phyloP scores from a whole-genome alignment of 2,888 invertebrate genomes.

The Meloe dianella region DNA sequence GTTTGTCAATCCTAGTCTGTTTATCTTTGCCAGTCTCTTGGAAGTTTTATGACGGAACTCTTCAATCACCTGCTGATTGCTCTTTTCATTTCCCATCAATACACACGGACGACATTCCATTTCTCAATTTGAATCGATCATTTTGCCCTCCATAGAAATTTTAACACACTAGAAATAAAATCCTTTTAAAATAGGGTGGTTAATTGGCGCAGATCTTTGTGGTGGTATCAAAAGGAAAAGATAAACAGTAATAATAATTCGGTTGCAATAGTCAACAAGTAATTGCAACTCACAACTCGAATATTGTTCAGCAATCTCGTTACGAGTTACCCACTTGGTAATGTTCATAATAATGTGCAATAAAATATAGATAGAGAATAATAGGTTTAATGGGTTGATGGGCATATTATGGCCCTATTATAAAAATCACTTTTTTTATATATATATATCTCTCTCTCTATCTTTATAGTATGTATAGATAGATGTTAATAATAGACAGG shows the following conservation, averaged over 20 bases:
- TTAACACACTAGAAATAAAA: not conserved
- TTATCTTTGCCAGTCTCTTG: conserved; percentile 49
- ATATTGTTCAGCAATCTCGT: conserved; percentile 32
- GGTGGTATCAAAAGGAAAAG: conserved; percentile 40
- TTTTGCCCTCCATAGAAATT: not conserved
- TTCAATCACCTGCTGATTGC: conserved; percentile 52
- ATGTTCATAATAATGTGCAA: conserved; percentile 39
- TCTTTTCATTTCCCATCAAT: conserved; percentile 11
- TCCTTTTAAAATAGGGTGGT: not conserved
- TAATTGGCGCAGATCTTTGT: conserved; percentile 21
- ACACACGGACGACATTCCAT: conserved; percentile 18
- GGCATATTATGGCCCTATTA: conserved; percentile 37
- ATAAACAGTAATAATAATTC: conserved; percentile 25
- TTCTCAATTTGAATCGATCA: conserved; percentile 5
- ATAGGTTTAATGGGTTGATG: conserved; percentile 47
- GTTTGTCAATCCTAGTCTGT: conserved; percentile 53
- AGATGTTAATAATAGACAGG: not conserved
- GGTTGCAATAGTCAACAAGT: conserved; percentile 32
- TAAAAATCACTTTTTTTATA: conserved; percentile 40
- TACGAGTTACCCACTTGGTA: conserved; percentile 21
- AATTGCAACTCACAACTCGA: conserved; percentile 31
- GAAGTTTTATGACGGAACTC: conserved; percentile 49
- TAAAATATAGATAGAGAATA: conserved; percentile 22
- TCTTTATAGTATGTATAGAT: too few relatives aligned
- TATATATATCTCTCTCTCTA: conserved; percentile 25